Evolutionary conservation across 2,113 vertebrate genomes (phyloP).

Genomic region (Albula goreensis): DNA sequence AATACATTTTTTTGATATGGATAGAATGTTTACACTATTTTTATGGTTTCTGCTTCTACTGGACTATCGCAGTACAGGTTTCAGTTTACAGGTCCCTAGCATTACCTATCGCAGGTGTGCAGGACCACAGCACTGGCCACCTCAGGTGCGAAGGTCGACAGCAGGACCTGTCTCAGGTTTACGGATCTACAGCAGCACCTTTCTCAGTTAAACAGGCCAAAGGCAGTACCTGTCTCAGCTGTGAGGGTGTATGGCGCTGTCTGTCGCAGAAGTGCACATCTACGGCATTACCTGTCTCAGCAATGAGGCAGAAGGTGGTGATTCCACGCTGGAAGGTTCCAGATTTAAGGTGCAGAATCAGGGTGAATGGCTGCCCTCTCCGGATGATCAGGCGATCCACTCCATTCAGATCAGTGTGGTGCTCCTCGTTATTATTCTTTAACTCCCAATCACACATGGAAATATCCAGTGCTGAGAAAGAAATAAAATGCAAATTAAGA

Average conservation of each 20-base stretch:
- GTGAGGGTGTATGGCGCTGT: conserved; percentile 57
- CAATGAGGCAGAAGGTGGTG: conserved; percentile 63
- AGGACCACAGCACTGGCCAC: too few relatives aligned
- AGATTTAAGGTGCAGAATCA: conserved; percentile 64
- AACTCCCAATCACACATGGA: conserved; percentile 75
- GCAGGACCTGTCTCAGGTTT: too few relatives aligned
- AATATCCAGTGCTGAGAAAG: conserved; percentile 67
- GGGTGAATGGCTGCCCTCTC: conserved; percentile 69
- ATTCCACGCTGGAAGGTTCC: conserved; percentile 56
- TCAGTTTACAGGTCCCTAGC: too few relatives aligned
- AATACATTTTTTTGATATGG: too few relatives aligned
- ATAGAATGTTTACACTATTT: too few relatives aligned
- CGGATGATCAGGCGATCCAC: conserved; percentile 63
- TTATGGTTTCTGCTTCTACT: too few relatives aligned
- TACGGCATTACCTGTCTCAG: conserved; percentile 69
- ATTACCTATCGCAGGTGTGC: too few relatives aligned
- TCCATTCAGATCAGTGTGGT: conserved; percentile 60
- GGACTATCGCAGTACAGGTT: too few relatives aligned
- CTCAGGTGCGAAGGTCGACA: too few relatives aligned
- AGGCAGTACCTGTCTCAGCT: conserved; percentile 55
- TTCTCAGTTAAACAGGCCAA: too few relatives aligned
- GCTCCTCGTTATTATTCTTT: conserved; percentile 77
- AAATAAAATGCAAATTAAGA: background rate
- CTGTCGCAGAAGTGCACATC: conserved; percentile 58
- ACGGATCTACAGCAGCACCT: too few relatives aligned